Conservation (phyloP, 2,888 invertebrate genomes). For the Xanthostigma xanthostigma region DNA sequence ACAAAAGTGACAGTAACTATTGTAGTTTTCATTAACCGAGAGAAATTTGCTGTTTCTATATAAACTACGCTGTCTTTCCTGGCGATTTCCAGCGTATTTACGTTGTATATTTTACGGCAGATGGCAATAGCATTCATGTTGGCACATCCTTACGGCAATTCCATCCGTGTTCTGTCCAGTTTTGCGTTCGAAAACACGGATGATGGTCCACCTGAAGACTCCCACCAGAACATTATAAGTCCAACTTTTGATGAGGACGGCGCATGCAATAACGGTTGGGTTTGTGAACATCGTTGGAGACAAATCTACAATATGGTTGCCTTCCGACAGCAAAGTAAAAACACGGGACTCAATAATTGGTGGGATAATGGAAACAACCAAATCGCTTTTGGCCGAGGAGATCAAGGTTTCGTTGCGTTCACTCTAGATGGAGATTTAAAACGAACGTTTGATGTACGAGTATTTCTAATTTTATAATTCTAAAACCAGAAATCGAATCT, state of each 20-base stretch:
- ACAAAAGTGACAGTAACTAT: no score
- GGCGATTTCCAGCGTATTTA: no score
- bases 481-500: no score
- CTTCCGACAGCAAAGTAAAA: conserved; percentile 25
- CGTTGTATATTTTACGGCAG: conserved; percentile 8
- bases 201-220: conserved; percentile 27
- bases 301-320: conserved; percentile 26
- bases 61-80: no score
- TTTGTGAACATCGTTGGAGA: conserved; percentile 28
- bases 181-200: conserved; percentile 25
- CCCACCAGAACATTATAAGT: conserved; percentile 9
- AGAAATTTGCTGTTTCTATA: no score
- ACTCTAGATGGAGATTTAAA: no score
- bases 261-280: conserved; percentile 25
- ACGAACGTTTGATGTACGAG: neutral
- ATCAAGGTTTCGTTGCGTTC: no score
- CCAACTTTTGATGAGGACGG: conserved; percentile 25
- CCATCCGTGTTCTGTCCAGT: conserved; percentile 41
- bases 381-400: conserved; percentile 25
- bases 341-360: conserved; percentile 25
- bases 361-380: conserved; percentile 33
- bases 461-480: conserved; percentile 8
- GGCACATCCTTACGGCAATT: conserved; percentile 61
- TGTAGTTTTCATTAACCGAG: no score
- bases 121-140: conserved; percentile 76